Evolutionary conservation across 2,888 invertebrate genomes (phyloP), one percentile per base, ranked within the genome.

Genomic region (Drosophila mettleri): DNA sequence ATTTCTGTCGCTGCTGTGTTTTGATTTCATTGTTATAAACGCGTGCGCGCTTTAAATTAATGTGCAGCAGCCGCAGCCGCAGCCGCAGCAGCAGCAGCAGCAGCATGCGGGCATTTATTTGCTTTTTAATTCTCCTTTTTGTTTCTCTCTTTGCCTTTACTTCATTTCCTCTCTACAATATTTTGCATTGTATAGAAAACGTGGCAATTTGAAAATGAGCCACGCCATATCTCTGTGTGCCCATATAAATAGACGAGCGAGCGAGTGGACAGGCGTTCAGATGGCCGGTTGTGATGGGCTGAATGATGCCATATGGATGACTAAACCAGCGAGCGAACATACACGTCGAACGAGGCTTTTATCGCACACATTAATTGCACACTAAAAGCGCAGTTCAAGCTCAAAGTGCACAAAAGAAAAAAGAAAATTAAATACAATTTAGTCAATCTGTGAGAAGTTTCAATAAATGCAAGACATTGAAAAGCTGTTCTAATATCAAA

Each of bases 21-120:
- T 78, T 71, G 82, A 74, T 87, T 89, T 87, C 82, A 81, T 83
- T 89, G 87, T 86, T 84, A 62, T 64, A 84, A 79, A 65, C 66
- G 74, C 81, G 74, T 78, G 79, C 59, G 78, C 57, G 74, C 45
- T 59, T 53, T 46, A 62, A 65, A 85, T 69, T 68, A 63, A 51
- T 65, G 60, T 63, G 39, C 62, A 45, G 59, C 69, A 59, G 51
- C 54, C 10, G 5, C 38, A 38, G 2, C 24, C n/a, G 4, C 9
- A 24, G 2, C 43, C n/a, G 6, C 39, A 20, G 4, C 39, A 18
- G 10, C 38, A 38, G 5, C 18, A 38, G 34, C 62, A 45, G 53
- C 68, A 54, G 59, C 62, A 59, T 74, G 63, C 59, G 57, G 34
- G 36, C 39, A 46, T 74, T 53, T 59, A 60, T 62, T 78, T 78